Evolutionary conservation across 1,140 invertebrate species (phyloP), one percentile per base, ranked within the genome.

Genomic region (Probaryconus sp.): DNA sequence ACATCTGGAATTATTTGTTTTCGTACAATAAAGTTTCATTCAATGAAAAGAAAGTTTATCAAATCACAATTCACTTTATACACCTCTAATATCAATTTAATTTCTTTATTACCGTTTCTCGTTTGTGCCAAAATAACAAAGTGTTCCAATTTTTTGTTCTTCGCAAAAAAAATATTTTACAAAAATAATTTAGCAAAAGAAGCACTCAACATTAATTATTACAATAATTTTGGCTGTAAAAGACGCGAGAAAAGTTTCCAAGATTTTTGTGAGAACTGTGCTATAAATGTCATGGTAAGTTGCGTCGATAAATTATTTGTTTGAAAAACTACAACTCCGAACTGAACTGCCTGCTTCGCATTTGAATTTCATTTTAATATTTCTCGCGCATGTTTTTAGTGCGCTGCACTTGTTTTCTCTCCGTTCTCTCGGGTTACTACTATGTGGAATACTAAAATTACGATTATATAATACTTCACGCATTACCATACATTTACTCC

Each of bases 221-320:
- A 47, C 53, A 20, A 69, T 69, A 53, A 70, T 70, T 21, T 38
- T 26, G 7, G 31, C 33, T 42, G 42, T 53, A 74, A 47, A 68
- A 47, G 40, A 26, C 21, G 45, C 51, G 30, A 6, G 40, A 48
- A 43, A 53, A n/a, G n/a, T n/a, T n/a, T n/a, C n/a, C n/a, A n/a
- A n/a, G n/a, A n/a, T n/a, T 33, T 53, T 75, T 56, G 58, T 60
- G 60, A 48, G 65, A 75, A 69, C 37, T 11, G 17, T 11, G 45
- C 31, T 55, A 21, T 47, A 31, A 42, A 47, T 40, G 56, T 69
- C 53, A 64, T 60, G 72, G 37, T 75, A 60, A 75, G 60, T 75
- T 64, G 72, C 72, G 47, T 50, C 60, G 26, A 69, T 75, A 69
- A 75, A 65, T 75, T 69, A 63, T 75, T 75, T 75, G 64, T 64